phyloP scores from a whole-genome alignment of 2,113 vertebrate species.

The Pachypanchax playfairii region DNA sequence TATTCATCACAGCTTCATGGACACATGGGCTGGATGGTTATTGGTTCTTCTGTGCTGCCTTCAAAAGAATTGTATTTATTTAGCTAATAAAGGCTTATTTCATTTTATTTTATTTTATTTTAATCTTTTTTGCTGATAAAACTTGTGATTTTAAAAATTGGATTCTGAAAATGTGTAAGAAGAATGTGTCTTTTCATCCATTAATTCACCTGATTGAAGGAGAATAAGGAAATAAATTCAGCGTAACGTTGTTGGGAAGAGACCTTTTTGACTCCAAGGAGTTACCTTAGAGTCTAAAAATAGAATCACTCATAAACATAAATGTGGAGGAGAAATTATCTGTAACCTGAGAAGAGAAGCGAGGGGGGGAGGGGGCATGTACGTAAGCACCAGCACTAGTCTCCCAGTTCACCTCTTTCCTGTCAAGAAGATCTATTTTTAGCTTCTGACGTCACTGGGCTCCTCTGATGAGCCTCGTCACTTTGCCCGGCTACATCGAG shows the following conservation, averaged over 20 bases:
- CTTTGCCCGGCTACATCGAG: slow-evolving; percentile 47
- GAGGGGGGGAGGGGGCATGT: slow-evolving; percentile 2
- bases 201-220: neutral
- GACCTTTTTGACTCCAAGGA: neutral
- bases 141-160: neutral
- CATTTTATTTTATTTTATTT: too few species aligned
- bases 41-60: too few species aligned
- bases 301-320: slow-evolving; percentile 21
- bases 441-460: slow-evolving; percentile 67
- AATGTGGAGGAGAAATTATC: slow-evolving; percentile 17
- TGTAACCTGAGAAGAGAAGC: neutral
- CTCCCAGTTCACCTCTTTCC: slow-evolving; percentile 57
- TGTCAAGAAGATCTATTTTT: slow-evolving; percentile 68
- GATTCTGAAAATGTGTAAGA: too few species aligned
- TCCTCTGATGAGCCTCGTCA: slow-evolving; percentile 67
- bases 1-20: too few species aligned
- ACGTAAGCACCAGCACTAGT: slow-evolving; percentile 52
- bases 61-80: too few species aligned
- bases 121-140: neutral
- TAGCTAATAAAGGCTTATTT: too few species aligned
- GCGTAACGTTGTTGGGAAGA: neutral
- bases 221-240: neutral
- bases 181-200: neutral
- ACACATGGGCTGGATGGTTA: too few species aligned
- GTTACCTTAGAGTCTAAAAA: slow-evolving; percentile 11